These are phyloP conservation scores for Thryonomys swinderianus DNA, from an alignment of 2,113 vertebrate genomes.

Conservation along the genomic window DNA sequence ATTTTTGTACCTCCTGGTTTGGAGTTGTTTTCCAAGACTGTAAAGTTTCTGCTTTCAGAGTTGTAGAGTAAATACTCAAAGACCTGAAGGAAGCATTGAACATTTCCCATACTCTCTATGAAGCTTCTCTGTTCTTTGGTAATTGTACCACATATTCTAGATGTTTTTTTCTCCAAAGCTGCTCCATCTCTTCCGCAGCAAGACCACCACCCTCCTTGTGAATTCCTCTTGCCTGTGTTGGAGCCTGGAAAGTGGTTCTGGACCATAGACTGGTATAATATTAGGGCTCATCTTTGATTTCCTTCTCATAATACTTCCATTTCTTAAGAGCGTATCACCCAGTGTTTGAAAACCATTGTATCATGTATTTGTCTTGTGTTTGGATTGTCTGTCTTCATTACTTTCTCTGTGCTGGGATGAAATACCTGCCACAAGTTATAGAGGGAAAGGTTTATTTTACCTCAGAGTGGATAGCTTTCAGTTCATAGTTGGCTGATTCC, in stretches of 20 bases:
- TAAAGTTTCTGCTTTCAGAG: no score
- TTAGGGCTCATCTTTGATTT: neutral
- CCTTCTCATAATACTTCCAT: neutral
- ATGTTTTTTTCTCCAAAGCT: neutral
- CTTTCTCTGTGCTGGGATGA: no score
- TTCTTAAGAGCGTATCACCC: neutral
- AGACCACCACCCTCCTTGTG: neutral
- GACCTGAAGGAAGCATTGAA: no score
- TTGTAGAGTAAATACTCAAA: no score
- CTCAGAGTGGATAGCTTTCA: no score
- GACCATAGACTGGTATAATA: neutral
- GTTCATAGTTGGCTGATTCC: no score
- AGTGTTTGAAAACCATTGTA: neutral
- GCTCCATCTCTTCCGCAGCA: neutral
- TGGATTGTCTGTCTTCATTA: neutral
- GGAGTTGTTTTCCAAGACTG: no score
- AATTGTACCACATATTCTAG: neutral
- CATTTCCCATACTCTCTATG: no score
- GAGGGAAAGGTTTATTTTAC: no score
- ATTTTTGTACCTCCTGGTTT: no score
- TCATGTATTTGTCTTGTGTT: neutral
- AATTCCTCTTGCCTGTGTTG: neutral
- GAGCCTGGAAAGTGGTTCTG: neutral
- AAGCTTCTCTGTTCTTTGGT: neutral
- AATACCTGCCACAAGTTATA: no score